A percentile compares a stretch with the other conserved stretches of the same genome.
Conservation (phyloP, 2,113 vertebrate species). For the Cheilinus undulatus region DNA sequence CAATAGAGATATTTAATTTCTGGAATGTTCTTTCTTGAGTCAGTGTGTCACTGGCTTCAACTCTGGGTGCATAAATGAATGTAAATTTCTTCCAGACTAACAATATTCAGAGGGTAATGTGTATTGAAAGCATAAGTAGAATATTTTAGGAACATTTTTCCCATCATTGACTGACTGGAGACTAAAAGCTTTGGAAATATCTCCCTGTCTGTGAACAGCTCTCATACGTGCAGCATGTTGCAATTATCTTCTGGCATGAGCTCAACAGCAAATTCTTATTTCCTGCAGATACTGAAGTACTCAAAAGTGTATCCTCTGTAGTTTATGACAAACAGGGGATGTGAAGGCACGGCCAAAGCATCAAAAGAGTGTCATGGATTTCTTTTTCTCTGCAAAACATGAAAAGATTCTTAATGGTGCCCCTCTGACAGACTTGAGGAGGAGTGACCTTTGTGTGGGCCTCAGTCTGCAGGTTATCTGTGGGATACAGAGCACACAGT, state of each 20-base stretch:
- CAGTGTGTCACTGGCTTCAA: slow-evolving; percentile 30
- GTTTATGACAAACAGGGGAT: slow-evolving; percentile 13
- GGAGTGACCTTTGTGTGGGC: slow-evolving; percentile 13
- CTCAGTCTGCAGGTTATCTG: slow-evolving; percentile 33
- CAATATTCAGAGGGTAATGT: slow-evolving; percentile 30
- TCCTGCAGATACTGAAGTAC: slow-evolving; percentile 7
- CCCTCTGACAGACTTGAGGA: neutral
- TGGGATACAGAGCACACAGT: slow-evolving; percentile 20
- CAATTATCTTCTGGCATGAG: slow-evolving; percentile 24
- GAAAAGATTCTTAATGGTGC: neutral
- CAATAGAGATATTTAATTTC: slow-evolving; percentile 18
- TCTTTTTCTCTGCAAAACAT: neutral
- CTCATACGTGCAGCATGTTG: slow-evolving; percentile 41
- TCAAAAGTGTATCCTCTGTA: neutral
- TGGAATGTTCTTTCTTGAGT: slow-evolving; percentile 36
- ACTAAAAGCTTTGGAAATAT: slow-evolving; percentile 17
- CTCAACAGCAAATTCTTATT: slow-evolving; percentile 23
- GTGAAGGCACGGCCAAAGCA: slow-evolving; percentile 16
- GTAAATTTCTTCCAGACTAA: slow-evolving; percentile 46
- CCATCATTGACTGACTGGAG: slow-evolving; percentile 16
- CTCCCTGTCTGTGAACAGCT: neutral
- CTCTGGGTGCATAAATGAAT: slow-evolving; percentile 33
- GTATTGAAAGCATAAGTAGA: slow-evolving; percentile 31
- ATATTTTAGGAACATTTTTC: slow-evolving; percentile 18
- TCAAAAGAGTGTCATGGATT: neutral